Conservation (phyloP, 2,113 vertebrate genomes). For the Acanthisitta chloris region DNA sequence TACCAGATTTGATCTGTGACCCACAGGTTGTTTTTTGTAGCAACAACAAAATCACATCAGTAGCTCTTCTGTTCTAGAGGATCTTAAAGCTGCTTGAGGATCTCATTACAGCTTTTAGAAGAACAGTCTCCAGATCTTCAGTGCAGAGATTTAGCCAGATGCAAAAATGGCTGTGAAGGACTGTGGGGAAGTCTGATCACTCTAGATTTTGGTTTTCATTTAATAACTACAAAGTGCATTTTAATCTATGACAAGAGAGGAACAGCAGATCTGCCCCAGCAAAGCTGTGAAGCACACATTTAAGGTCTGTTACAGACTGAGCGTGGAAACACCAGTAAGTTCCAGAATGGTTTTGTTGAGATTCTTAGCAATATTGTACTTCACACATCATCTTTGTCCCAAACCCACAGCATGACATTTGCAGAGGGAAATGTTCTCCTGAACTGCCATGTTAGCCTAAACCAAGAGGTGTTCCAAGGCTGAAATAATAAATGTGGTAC, state of each 20-base stretch:
- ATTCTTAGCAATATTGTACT: background rate
- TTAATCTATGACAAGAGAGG: background rate
- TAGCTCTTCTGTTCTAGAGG: background rate
- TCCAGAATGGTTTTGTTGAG: background rate
- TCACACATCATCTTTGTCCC: background rate
- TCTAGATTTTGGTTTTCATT: background rate
- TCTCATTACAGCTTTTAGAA: background rate
- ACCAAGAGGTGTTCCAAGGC: background rate
- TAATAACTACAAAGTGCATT: background rate
- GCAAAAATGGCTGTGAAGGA: background rate
- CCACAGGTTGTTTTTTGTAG: background rate
- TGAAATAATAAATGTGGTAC: background rate
- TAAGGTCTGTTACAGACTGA: background rate
- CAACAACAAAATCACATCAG: background rate
- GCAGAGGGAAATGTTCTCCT: background rate
- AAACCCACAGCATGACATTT: background rate
- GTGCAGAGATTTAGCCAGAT: background rate
- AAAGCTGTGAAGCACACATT: background rate
- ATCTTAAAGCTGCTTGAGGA: background rate
- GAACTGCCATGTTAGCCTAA: background rate
- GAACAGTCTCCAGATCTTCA: background rate
- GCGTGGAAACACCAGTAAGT: background rate
- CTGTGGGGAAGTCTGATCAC: background rate
- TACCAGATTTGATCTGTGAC: background rate
- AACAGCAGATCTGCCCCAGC: background rate